A percentile compares a stretch with the other conserved stretches of the same genome.
phyloP scores from a whole-genome alignment of 2,888 invertebrate genomes.

The Hydriomena furcata region DNA sequence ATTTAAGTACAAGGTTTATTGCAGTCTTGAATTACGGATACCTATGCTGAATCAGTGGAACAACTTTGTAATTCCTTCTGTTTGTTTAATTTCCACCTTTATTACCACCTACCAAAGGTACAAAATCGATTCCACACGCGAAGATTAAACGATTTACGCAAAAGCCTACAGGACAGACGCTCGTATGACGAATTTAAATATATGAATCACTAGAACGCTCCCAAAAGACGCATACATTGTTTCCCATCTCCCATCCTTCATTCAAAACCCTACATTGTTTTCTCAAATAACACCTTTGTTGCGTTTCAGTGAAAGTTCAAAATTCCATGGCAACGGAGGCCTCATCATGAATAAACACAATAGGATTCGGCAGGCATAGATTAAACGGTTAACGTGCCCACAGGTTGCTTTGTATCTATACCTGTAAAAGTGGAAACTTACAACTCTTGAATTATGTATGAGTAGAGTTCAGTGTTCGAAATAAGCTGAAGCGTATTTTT shows the following conservation, averaged over 20 bases:
- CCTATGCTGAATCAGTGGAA: too few species aligned
- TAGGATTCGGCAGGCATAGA: slow-evolving; percentile 45
- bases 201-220: slow-evolving; percentile 15
- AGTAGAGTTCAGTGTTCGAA: slow-evolving; percentile 20
- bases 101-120: not conserved
- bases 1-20: too few species aligned
- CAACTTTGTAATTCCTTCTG: too few species aligned
- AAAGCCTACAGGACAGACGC: slow-evolving; percentile 10
- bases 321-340: slow-evolving; percentile 16
- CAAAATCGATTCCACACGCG: not conserved
- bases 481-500: slow-evolving; percentile 3
- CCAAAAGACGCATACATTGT: slow-evolving; percentile 9
- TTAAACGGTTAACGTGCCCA: slow-evolving; percentile 54
- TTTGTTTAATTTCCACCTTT: slow-evolving; percentile 1
- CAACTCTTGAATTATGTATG: slow-evolving; percentile 61
- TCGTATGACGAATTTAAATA: slow-evolving; percentile 22
- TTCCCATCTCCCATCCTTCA: slow-evolving; percentile 7
- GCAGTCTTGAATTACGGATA: too few species aligned
- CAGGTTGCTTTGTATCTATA: slow-evolving; percentile 56
- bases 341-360: slow-evolving; percentile 38
- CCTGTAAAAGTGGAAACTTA: slow-evolving; percentile 70
- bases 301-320: slow-evolving; percentile 5
- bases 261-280: not conserved
- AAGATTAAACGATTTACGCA: slow-evolving; percentile 4
- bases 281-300: not conserved